phyloP scores from a whole-genome alignment of 2,888 invertebrate species.

The Antheraea yamamai region DNA sequence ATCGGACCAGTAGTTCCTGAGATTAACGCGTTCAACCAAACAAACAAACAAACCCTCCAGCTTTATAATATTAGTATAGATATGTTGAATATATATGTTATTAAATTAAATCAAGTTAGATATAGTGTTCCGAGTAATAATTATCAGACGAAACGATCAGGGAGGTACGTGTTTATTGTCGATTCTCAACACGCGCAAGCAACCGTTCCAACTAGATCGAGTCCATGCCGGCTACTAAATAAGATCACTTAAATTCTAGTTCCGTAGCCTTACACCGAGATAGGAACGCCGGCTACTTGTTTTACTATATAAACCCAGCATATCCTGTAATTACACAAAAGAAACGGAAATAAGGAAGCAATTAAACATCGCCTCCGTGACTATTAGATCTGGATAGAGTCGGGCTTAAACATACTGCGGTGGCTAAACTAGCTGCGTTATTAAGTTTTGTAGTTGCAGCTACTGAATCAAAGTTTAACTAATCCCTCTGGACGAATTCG shows the following conservation, averaged over 20 bases:
- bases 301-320: conserved; percentile 65
- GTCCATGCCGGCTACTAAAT: conserved; percentile 62
- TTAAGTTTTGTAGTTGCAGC: conserved; percentile 45
- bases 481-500: conserved; percentile 27
- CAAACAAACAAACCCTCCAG: no score
- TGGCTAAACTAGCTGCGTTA: conserved; percentile 39
- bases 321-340: conserved; percentile 75
- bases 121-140: conserved; percentile 60
- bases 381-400: conserved; percentile 17
- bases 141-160: conserved; percentile 59
- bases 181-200: conserved; percentile 66
- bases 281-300: conserved; percentile 67
- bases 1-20: no score
- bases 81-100: neutral
- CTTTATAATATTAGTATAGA: neutral
- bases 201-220: conserved; percentile 64
- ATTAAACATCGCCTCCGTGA: conserved; percentile 47
- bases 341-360: conserved; percentile 62
- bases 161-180: conserved; percentile 63
- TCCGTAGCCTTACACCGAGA: conserved; percentile 69
- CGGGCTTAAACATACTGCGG: conserved; percentile 42
- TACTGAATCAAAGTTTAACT: conserved; percentile 37
- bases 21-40: no score
- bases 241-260: conserved; percentile 78
- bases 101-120: conserved; percentile 54